phyloP scores from a whole-genome alignment of 1,140 invertebrate genomes.

The Bombus balteatus region DNA sequence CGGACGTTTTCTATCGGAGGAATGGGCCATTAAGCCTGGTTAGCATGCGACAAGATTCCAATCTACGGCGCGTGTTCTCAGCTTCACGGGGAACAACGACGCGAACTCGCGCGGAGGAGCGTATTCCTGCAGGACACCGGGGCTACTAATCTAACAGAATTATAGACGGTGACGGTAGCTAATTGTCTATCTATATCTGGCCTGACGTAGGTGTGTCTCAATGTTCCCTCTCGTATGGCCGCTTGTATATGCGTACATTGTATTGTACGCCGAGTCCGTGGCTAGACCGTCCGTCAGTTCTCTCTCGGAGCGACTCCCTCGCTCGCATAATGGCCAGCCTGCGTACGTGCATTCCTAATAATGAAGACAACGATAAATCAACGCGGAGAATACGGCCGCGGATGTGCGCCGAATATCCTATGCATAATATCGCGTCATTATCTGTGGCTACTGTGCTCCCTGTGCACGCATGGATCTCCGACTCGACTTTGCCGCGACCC shows the following conservation, averaged over 20 bases:
- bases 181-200: conserved; percentile 82
- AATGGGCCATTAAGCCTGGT: conserved; percentile 18
- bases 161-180: conserved; percentile 78
- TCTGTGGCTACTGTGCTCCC: conserved; percentile 66
- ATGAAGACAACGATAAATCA: conserved; percentile 84
- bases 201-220: conserved; percentile 79
- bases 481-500: conserved; percentile 54
- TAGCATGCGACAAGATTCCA: conserved; percentile 61
- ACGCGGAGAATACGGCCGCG: conserved; percentile 82
- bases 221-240: conserved; percentile 76
- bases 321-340: conserved; percentile 78
- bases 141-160: conserved; percentile 75
- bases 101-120: conserved; percentile 54
- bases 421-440: conserved; percentile 83
- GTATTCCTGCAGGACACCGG: conserved; percentile 71
- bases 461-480: conserved; percentile 57
- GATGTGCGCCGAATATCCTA: conserved; percentile 83
- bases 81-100: conserved; percentile 57
- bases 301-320: conserved; percentile 67
- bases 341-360: conserved; percentile 83
- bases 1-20: neutral
- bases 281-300: conserved; percentile 65
- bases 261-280: conserved; percentile 74
- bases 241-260: conserved; percentile 75
- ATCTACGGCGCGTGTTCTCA: conserved; percentile 56